These are phyloP conservation scores for Phorcus lineatus DNA, from an alignment of 2,888 invertebrate genomes.

Conservation along the genomic window DNA sequence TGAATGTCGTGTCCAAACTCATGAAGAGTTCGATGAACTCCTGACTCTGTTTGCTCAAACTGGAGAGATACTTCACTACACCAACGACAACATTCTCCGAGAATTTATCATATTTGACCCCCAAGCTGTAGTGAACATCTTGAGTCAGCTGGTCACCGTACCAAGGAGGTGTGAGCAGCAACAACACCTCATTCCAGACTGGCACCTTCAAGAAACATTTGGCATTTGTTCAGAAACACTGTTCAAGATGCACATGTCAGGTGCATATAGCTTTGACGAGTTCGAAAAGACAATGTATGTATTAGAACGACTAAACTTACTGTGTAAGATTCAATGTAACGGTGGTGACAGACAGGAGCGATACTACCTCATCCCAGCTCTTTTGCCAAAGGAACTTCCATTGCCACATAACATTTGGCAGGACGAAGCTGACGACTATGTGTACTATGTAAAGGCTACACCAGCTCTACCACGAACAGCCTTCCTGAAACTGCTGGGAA, in stretches of 20 bases:
- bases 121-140: slow-evolving; percentile 44
- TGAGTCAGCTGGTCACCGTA: slow-evolving; percentile 32
- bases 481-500: slow-evolving; percentile 45
- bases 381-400: slow-evolving; percentile 38
- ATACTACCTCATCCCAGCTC: slow-evolving; percentile 43
- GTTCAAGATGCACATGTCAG: neutral
- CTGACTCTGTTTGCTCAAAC: slow-evolving; percentile 42
- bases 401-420: slow-evolving; percentile 44
- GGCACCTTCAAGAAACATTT: slow-evolving; percentile 14
- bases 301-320: slow-evolving; percentile 29
- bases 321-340: neutral
- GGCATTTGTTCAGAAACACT: slow-evolving; percentile 32
- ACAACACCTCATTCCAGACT: slow-evolving; percentile 9
- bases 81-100: slow-evolving; percentile 45
- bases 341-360: slow-evolving; percentile 17
- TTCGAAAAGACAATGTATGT: slow-evolving; percentile 26
- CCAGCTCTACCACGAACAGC: slow-evolving; percentile 41
- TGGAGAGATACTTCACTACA: slow-evolving; percentile 50
- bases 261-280: neutral
- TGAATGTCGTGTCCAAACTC: slow-evolving; percentile 37
- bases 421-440: slow-evolving; percentile 30
- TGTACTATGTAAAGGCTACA: slow-evolving; percentile 40
- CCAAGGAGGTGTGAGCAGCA: slow-evolving; percentile 23
- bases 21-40: slow-evolving; percentile 44
- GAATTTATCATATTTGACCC: slow-evolving; percentile 50